Evolutionary conservation across 2,797 vertebrate species (phyloP), one percentile per base, ranked within the genome.

Genomic region (Acanthopagrus latus): DNA sequence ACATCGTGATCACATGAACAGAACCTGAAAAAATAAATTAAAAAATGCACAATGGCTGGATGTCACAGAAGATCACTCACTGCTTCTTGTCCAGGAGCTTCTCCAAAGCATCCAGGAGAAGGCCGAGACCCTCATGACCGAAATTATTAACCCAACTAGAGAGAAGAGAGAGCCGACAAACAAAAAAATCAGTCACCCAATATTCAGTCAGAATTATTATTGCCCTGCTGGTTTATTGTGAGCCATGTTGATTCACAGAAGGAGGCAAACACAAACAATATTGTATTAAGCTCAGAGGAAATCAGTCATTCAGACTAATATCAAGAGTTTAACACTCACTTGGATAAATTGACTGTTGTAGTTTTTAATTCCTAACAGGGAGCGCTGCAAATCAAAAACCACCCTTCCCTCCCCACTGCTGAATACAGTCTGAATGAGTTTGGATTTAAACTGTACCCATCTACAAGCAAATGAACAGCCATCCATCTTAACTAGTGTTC

Each of bases 81-180:
- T 97, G 97, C 95, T 97, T 99, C 92, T 99, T 99, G 88, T 99
- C 98, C 90, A 99, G 94, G 56, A 98, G 96, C 82, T 95, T 99
- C 90, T 99, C 97, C 94, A 99, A 86, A 0, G 91, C 92, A 74
- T 99, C 98, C 93, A 99, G 75, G 62, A 99, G 94, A 51, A 99
- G 95, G 3, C 98, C 97, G n/a, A 99, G 97, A 78, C 98, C 98
- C 91, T 99, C 98, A 93, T 99, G 95, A 33, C 98, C 98, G 68
- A 99, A 99, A 93, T 99, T 99, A 90, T 99, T 98, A 88, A 99
- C 98, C 98, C 98, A 99, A 86, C 98, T 99, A 77, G 63, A 65
- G 71, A 78, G n/a, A 66, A 76, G n/a, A 85, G 14, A 82, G 9
- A 76, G 29, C 81, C n/a, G 17, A 52, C 16, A 47, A 23, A 60